Conservation (phyloP, 2,113 vertebrate genomes). For the Rhabdornis inornatus region DNA sequence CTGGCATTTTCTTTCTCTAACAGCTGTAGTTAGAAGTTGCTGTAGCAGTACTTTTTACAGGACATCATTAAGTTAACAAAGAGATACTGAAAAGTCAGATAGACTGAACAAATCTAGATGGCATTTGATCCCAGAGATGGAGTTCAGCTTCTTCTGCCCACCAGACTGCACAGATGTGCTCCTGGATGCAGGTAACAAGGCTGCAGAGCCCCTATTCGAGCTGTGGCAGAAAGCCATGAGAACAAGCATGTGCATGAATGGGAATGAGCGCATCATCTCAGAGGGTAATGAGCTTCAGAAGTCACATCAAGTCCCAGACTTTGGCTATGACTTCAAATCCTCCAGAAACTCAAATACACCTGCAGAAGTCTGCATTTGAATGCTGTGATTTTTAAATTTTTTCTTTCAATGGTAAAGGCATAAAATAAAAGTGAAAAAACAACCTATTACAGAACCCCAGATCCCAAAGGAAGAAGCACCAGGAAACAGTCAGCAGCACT, state of each 20-base stretch:
- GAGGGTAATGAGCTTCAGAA: neutral
- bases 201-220: neutral
- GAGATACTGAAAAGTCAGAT: slow-evolving; percentile 22
- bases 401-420: neutral
- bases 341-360: neutral
- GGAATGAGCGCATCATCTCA: neutral
- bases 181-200: neutral
- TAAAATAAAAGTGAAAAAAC: neutral
- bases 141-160: neutral
- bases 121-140: neutral
- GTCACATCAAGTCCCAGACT: neutral
- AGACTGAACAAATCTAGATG: neutral
- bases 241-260: neutral
- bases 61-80: slow-evolving; percentile 32
- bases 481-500: neutral
- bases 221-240: neutral
- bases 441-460: neutral
- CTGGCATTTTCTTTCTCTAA: slow-evolving; percentile 28
- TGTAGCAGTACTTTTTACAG: slow-evolving; percentile 46
- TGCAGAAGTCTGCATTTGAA: neutral
- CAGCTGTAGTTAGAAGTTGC: slow-evolving; percentile 44
- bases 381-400: neutral
- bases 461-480: neutral
- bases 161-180: neutral
- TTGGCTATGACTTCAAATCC: neutral